Evolutionary conservation across 2,113 vertebrate genomes (phyloP), one percentile per base, ranked within the genome.

Genomic region (Mystacornis crossleyi): DNA sequence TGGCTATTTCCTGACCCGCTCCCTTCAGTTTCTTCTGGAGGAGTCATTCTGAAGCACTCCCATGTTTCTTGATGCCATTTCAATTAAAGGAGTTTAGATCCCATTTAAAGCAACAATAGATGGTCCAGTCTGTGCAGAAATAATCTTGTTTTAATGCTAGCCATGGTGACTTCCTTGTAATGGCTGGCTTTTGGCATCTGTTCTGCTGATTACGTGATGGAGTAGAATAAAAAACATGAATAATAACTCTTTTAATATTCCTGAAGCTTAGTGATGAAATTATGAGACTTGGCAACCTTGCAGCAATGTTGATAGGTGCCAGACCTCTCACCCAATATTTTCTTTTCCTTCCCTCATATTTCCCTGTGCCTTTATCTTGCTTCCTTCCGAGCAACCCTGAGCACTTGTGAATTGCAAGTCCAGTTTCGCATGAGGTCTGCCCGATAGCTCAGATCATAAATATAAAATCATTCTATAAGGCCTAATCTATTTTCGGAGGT

Each of bases 401-500:
- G 48, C 55, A 14, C 55, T 86, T 66, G 38, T 67, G 82, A 92
- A 40, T 71, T 36, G 28, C 48, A 33, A 74, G 72, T 71, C 51
- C 40, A 29, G 67, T 91, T 79, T 84, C 11, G 6, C 38, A 4
- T 40, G 31, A 67, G 23, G 38, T 54, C 55, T 95, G 83, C 34
- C n/a, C 0, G 0, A 31, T 14, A 78, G 61, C 64, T 93, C 2
- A 0, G 45, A 58, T 95, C 67, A 78, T 58, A 81, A 90, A 69
- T 86, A 83, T 43, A 26, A 89, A 81, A 78, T 43, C 1, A 1
- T 86, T 89, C 48, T 92, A 20, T 81, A 55, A 86, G 71, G 57
- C 48, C 55, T 83, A 23, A 69, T 91, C 77, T 89, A 53, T 92
- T 95, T 89, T 89, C 12, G 28, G 89, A 94, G 73, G 36, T 79